These are phyloP conservation scores for Psilopogon haemacephalus DNA, from an alignment of 2,113 vertebrate species.

Conservation along the genomic window DNA sequence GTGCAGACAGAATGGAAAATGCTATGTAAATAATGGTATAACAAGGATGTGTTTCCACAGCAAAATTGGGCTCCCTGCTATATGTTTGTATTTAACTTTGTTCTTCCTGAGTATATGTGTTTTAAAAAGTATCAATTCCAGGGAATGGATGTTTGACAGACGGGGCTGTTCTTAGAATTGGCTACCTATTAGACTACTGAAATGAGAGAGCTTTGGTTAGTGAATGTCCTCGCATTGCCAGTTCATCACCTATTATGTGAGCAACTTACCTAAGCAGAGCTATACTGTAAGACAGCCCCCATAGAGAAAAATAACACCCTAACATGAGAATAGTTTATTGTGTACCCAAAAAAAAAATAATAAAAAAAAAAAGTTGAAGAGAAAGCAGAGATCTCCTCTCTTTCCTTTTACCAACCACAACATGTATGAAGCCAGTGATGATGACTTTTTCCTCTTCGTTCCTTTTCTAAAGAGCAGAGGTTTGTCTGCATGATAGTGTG, in stretches of 20 bases:
- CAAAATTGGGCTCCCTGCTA: constrained; percentile 46
- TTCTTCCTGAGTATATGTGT: constrained; percentile 22
- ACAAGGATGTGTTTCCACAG: neutral
- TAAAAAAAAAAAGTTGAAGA: neutral
- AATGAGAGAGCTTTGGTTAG: constrained; percentile 40
- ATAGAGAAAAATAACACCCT: constrained; percentile 42
- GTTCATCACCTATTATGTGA: constrained; percentile 47
- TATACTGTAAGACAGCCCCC: neutral
- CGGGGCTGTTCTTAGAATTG: constrained; percentile 7
- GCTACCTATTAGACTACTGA: constrained; percentile 26
- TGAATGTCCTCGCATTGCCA: constrained; percentile 11
- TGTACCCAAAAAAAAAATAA: neutral
- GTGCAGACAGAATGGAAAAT: constrained; percentile 17
- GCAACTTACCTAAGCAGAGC: neutral
- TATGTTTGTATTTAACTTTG: constrained; percentile 39
- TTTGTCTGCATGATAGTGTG: neutral
- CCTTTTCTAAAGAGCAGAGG: neutral
- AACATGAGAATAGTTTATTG: constrained; percentile 15
- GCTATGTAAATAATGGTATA: constrained; percentile 35
- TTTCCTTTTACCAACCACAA: neutral
- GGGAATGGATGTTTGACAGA: neutral
- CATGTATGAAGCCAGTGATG: neutral
- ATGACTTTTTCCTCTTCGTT: neutral
- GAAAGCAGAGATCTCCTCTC: neutral
- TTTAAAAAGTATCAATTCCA: neutral